Percentiles rank a stretch among this genome's conserved stretches.
Conservation (phyloP, 2,888 invertebrate species). For the Agrypnus murinus region DNA sequence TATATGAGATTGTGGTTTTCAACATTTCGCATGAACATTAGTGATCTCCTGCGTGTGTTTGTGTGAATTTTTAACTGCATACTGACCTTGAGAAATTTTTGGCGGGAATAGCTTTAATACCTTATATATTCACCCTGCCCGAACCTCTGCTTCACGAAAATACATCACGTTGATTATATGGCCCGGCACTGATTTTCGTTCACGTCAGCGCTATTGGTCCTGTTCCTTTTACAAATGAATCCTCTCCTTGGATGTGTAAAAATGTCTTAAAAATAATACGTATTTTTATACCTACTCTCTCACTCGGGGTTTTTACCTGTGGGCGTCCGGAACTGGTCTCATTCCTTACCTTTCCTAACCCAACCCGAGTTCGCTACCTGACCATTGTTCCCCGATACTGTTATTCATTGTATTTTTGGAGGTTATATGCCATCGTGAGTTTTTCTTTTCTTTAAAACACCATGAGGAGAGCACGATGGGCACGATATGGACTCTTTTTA, state of each 20-base stretch:
- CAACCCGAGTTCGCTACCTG: constrained; percentile 60
- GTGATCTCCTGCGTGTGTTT: not conserved
- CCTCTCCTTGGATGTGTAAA: not conserved
- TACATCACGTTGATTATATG: constrained; percentile 37
- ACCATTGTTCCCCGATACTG: constrained; percentile 55
- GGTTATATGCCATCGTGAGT: constrained; percentile 41
- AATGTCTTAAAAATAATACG: too few relatives aligned
- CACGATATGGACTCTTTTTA: not conserved
- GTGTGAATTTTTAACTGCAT: constrained; percentile 25
- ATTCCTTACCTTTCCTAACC: constrained; percentile 65
- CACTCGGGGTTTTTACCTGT: constrained; percentile 44
- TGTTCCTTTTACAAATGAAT: constrained; percentile 13
- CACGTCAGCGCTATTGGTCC: constrained; percentile 36
- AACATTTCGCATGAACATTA: too few relatives aligned
- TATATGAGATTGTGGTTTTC: constrained; percentile 36
- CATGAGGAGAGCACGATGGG: not conserved
- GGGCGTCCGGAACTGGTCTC: constrained; percentile 64
- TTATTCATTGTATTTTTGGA: constrained; percentile 52
- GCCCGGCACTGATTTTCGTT: constrained; percentile 38
- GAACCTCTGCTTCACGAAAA: constrained; percentile 47
- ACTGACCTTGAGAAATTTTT: constrained; percentile 52
- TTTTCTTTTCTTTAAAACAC: constrained; percentile 7
- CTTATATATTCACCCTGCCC: constrained; percentile 49
- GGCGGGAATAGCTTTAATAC: constrained; percentile 51
- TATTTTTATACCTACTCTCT: too few relatives aligned